Evolutionary conservation across 2,113 vertebrate species (phyloP).

Genomic region (Muscicapa adusta): DNA sequence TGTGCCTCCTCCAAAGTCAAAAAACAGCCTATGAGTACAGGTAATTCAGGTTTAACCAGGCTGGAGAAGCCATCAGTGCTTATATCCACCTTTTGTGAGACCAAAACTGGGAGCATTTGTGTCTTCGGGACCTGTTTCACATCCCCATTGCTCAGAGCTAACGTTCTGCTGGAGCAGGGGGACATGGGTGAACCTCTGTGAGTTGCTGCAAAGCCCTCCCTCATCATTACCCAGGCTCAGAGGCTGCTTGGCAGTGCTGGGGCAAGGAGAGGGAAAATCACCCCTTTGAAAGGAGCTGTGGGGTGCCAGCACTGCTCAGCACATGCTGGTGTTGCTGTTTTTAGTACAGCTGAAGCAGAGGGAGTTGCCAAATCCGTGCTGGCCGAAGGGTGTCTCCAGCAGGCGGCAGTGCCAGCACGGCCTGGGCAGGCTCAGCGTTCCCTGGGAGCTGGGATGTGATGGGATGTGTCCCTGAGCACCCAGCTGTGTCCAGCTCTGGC

Average conservation of each 20-base stretch:
- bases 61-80: not conserved
- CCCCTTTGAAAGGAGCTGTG: not conserved
- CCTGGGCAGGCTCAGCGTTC: not conserved
- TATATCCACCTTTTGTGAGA: not conserved
- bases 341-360: rapidly evolving
- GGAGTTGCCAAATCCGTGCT: not conserved
- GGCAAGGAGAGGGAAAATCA: not conserved
- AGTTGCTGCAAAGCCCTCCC: not conserved
- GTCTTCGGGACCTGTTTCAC: not conserved
- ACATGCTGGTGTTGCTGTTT: not conserved
- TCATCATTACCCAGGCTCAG: rapidly evolving
- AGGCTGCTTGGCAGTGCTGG: not conserved
- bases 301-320: not conserved
- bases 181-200: not conserved
- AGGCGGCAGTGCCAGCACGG: not conserved
- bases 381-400: not conserved
- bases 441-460: not conserved
- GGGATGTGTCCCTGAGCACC: not conserved
- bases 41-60: constrained; percentile 24
- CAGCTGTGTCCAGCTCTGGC: not conserved
- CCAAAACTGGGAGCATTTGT: not conserved
- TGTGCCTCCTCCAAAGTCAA: not conserved
- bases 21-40: not conserved
- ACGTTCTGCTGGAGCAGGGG: rapidly evolving
- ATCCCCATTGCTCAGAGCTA: not conserved